Conservation (phyloP, 2,888 invertebrate genomes). For the Eupeodes latifasciatus region DNA sequence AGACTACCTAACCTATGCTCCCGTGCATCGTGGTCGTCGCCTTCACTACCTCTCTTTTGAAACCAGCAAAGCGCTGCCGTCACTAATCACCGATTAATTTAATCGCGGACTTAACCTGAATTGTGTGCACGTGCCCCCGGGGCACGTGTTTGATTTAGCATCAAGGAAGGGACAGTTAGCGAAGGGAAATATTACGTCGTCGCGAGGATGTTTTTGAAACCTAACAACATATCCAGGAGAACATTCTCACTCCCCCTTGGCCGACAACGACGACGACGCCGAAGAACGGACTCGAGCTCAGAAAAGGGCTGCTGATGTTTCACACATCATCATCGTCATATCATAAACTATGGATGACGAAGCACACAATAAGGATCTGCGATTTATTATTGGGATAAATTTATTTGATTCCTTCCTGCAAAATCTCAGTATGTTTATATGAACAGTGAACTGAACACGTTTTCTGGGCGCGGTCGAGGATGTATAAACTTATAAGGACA, state of each 20-base stretch:
- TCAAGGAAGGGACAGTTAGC: neutral
- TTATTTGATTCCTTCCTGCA: slow-evolving; percentile 63
- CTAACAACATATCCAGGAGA: slow-evolving; percentile 63
- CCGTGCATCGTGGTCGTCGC: neutral
- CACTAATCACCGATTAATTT: slow-evolving; percentile 84
- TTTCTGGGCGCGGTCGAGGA: slow-evolving; percentile 50
- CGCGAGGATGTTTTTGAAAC: slow-evolving; percentile 43
- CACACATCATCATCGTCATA: slow-evolving; percentile 39
- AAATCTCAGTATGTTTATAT: slow-evolving; percentile 8
- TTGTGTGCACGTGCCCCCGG: slow-evolving; percentile 82
- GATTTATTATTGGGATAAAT: slow-evolving; percentile 64
- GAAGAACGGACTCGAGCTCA: too few relatives aligned
- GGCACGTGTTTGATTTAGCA: slow-evolving; percentile 65
- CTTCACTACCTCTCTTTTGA: neutral
- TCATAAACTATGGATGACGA: slow-evolving; percentile 41
- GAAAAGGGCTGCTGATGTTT: slow-evolving; percentile 39
- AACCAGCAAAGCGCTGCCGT: slow-evolving; percentile 76
- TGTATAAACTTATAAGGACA: slow-evolving; percentile 57
- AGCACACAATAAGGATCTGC: slow-evolving; percentile 60
- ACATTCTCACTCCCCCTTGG: slow-evolving; percentile 7
- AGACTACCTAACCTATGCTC: neutral
- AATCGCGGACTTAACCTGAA: slow-evolving; percentile 84
- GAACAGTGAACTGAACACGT: slow-evolving; percentile 22
- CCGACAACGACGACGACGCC: too few relatives aligned
- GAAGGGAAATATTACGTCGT: slow-evolving; percentile 15